phyloP scores from a whole-genome alignment of 2,113 vertebrate genomes.

The Leptosomus discolor region DNA sequence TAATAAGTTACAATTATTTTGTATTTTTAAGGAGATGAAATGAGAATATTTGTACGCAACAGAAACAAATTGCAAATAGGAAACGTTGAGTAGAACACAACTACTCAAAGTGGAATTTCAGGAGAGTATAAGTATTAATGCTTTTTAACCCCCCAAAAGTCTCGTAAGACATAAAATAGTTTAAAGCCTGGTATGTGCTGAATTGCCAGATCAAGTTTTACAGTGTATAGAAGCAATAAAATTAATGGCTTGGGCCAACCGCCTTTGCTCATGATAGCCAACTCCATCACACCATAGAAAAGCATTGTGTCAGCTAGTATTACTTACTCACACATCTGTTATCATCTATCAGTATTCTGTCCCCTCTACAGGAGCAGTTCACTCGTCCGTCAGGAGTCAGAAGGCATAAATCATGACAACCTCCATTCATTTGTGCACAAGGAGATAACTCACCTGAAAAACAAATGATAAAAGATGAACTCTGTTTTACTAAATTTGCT shows the following conservation, averaged over 20 bases:
- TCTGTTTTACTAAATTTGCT: conserved; percentile 5
- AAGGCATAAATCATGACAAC: conserved; percentile 94
- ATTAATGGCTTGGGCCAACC: not conserved
- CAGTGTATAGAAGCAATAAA: not conserved
- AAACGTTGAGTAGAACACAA: not conserved
- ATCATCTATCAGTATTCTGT: conserved; percentile 88
- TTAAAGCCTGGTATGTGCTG: not conserved
- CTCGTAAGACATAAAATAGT: not conserved
- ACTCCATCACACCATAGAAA: not conserved
- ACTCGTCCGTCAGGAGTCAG: conserved; percentile 88
- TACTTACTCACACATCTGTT: conserved; percentile 99
- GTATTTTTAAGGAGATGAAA: not conserved
- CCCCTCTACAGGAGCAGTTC: conserved; percentile 93
- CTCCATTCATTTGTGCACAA: conserved; percentile 88
- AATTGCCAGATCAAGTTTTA: not conserved
- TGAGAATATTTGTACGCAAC: not conserved
- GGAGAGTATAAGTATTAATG: not conserved
- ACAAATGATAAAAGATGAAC: not conserved
- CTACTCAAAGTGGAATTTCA: not conserved
- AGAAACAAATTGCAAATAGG: not conserved
- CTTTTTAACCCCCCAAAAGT: not conserved
- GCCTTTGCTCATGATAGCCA: not conserved
- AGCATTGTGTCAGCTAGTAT: not conserved
- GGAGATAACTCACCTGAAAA: conserved; percentile 91
- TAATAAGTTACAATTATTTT: not conserved